Evolutionary conservation across 2,113 vertebrate genomes (phyloP).

Genomic region (Ictalurus punctatus): DNA sequence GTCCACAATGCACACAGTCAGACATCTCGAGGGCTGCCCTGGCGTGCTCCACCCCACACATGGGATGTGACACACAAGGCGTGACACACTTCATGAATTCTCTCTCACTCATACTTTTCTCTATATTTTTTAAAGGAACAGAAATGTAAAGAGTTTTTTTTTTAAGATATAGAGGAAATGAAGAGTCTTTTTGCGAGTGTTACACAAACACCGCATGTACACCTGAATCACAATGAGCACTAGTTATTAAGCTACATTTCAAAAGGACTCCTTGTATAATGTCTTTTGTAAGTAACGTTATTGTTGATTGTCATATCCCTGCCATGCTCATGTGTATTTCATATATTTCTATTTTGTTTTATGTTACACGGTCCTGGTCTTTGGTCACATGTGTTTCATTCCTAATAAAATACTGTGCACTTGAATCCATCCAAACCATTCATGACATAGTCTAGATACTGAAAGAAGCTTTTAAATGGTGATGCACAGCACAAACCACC

Average conservation of each 20-base stretch:
- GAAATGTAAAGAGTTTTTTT: too few relatives aligned
- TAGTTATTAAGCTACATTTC: not conserved
- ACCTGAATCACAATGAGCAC: not conserved
- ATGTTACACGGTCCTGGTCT: not conserved
- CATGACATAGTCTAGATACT: not conserved
- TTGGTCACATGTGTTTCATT: not conserved
- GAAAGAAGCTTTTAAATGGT: not conserved
- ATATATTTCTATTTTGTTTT: not conserved
- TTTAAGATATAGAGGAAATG: too few relatives aligned
- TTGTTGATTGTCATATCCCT: not conserved
- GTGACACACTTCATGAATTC: too few relatives aligned
- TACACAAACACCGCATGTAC: not conserved
- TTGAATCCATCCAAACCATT: not conserved
- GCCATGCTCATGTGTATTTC: not conserved
- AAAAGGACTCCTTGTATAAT: not conserved
- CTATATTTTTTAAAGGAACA: too few relatives aligned
- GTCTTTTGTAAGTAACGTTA: not conserved
- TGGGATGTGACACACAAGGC: too few relatives aligned
- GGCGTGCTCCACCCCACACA: too few relatives aligned
- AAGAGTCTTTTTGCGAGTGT: too few relatives aligned
- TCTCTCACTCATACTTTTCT: too few relatives aligned
- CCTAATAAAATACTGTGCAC: not conserved
- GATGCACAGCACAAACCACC: not conserved
- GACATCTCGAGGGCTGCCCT: too few relatives aligned
- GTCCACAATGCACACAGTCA: too few relatives aligned